These are phyloP conservation scores for Phoenicopterus ruber DNA, from an alignment of 2,113 vertebrate species.

Conservation along the genomic window DNA sequence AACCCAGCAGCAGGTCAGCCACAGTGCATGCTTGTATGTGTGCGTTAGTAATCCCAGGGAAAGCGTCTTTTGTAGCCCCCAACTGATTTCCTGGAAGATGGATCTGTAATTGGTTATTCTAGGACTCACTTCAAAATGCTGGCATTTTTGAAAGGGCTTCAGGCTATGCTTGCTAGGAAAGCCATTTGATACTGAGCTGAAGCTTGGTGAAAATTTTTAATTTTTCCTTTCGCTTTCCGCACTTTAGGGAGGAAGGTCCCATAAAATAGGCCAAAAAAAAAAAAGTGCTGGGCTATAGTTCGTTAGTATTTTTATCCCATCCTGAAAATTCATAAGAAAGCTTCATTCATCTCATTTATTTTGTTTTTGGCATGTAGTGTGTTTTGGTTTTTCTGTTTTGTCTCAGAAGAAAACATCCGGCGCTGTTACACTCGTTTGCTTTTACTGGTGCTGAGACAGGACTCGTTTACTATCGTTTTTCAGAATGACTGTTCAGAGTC, in stretches of 20 bases:
- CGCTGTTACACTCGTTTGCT: not conserved
- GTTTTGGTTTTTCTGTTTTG: not conserved
- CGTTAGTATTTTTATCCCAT: not conserved
- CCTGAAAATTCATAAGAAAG: not conserved
- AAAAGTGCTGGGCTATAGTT: not conserved
- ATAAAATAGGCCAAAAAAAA: not conserved
- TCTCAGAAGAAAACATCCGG: not conserved
- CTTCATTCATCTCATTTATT: not conserved
- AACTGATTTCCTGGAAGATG: not conserved
- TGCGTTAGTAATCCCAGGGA: not conserved
- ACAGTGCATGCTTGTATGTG: not conserved
- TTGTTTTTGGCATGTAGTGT: not conserved
- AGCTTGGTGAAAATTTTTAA: not conserved
- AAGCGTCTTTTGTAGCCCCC: not conserved
- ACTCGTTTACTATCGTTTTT: accelerated
- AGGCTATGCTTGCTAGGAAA: not conserved
- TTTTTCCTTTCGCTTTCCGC: not conserved
- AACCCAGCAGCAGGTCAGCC: not conserved
- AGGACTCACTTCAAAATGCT: not conserved
- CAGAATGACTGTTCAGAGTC: not conserved
- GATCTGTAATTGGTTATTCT: not conserved
- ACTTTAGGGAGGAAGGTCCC: not conserved
- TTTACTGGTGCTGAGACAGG: not conserved
- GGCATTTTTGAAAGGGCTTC: not conserved
- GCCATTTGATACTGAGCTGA: not conserved